A percentile compares a stretch with the other conserved stretches of the same genome.
phyloP scores from a whole-genome alignment of 1,140 invertebrate species.

The Temnothorax curvispinosus region DNA sequence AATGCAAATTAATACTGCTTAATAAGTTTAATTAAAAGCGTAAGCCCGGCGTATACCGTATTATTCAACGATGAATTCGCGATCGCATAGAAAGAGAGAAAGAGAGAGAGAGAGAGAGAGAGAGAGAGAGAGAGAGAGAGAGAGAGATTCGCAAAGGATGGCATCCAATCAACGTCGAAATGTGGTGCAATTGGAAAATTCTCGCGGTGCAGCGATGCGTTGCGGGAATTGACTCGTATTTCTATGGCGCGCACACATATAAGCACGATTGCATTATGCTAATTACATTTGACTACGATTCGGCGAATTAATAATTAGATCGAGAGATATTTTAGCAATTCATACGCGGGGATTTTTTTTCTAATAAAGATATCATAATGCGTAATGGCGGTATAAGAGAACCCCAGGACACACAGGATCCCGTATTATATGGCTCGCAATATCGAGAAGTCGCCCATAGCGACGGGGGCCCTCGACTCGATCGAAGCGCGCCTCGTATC shows the following conservation, averaged over 20 bases:
- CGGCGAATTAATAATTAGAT: background rate
- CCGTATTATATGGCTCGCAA: background rate
- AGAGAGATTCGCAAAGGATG: conserved; percentile 23
- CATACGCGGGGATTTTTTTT: background rate
- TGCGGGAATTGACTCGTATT: conserved; percentile 21
- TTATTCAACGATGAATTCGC: conserved; percentile 18
- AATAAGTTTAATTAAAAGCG: conserved; percentile 46
- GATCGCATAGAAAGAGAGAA: background rate
- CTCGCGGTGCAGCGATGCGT: conserved; percentile 1
- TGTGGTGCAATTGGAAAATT: conserved; percentile 30
- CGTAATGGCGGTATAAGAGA: background rate
- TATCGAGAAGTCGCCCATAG: conserved; percentile 4
- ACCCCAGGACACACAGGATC: background rate
- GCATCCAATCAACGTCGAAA: conserved; percentile 35
- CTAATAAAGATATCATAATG: background rate
- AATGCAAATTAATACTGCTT: conserved; percentile 42
- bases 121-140: background rate
- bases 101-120: background rate
- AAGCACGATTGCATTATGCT: conserved; percentile 22
- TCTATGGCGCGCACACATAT: background rate
- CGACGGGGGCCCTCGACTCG: background rate
- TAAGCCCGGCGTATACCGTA: background rate
- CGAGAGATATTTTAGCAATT: conserved; percentile 11
- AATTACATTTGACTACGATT: background rate
- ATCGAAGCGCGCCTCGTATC: conserved; percentile 27